Conservation (phyloP, 1,140 invertebrate species). For the Apis florea region DNA sequence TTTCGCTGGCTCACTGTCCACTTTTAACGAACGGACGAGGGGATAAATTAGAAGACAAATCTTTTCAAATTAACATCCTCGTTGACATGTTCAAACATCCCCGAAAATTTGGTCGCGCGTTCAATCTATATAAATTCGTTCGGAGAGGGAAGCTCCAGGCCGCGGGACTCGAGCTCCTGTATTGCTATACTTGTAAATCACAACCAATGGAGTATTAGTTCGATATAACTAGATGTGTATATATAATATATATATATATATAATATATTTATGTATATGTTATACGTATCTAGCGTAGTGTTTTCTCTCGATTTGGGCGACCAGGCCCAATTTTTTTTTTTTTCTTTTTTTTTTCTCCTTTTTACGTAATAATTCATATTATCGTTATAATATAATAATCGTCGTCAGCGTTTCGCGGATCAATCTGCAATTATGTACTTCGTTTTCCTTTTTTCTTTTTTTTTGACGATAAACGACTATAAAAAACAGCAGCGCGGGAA, state of each 20-base stretch:
- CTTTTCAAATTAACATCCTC: background rate
- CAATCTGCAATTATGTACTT: background rate
- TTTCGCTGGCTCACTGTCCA: background rate
- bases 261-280: slow-evolving; percentile 52
- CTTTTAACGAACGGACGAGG: background rate
- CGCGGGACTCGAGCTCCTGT: slow-evolving; percentile 61
- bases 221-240: slow-evolving; percentile 66
- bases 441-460: too few species aligned
- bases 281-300: slow-evolving; percentile 57
- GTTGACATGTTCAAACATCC: background rate
- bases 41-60: background rate
- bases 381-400: slow-evolving; percentile 23
- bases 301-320: slow-evolving; percentile 57
- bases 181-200: slow-evolving; percentile 80
- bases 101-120: background rate
- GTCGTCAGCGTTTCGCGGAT: slow-evolving; percentile 39
- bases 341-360: too few species aligned
- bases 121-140: slow-evolving; percentile 32
- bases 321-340: slow-evolving; percentile 55
- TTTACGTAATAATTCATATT: slow-evolving; percentile 28
- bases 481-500: slow-evolving; percentile 1
- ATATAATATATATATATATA: slow-evolving; percentile 49
- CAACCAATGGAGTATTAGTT: slow-evolving; percentile 80
- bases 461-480: background rate
- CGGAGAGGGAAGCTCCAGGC: slow-evolving; percentile 34